phyloP scores from a whole-genome alignment of 2,888 invertebrate species.

The Ormyrus nitidulus region DNA sequence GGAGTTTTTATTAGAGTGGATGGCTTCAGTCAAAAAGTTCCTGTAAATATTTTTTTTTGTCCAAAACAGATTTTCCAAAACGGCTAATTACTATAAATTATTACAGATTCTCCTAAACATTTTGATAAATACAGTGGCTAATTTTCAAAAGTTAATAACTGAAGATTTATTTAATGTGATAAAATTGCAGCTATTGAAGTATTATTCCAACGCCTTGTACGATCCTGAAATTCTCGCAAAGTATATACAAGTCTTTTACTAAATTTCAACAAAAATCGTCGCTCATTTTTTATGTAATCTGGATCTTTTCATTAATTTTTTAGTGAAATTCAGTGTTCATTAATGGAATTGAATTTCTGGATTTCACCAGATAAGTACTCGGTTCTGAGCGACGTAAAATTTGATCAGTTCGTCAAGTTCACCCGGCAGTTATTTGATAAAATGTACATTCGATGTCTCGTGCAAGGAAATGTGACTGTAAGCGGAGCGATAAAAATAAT shows the following conservation, averaged over 20 bases:
- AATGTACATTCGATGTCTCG: constrained; percentile 83
- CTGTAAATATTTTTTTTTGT: constrained; percentile 76
- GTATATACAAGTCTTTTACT: constrained; percentile 72
- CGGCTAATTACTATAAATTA: constrained; percentile 33
- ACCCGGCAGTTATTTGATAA: constrained; percentile 78
- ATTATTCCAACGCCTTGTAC: constrained; percentile 84
- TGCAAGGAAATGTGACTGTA: constrained; percentile 89
- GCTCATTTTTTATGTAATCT: not conserved
- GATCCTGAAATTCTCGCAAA: constrained; percentile 84
- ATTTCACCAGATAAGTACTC: constrained; percentile 82
- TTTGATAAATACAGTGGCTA: constrained; percentile 81
- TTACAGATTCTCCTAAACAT: constrained; percentile 82
- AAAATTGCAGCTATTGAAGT: constrained; percentile 81
- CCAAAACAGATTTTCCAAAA: not conserved
- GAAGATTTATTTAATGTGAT: constrained; percentile 83
- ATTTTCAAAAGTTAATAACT: constrained; percentile 77
- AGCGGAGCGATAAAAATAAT: constrained; percentile 80
- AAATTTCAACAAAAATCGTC: not conserved
- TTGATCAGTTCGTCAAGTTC: constrained; percentile 81
- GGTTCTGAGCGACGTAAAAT: constrained; percentile 77
- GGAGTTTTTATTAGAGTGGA: constrained; percentile 81
- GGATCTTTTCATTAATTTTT: constrained; percentile 17
- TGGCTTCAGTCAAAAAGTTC: constrained; percentile 85
- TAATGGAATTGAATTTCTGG: constrained; percentile 83
- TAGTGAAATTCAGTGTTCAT: constrained; percentile 83